Base-by-base conservation (phyloP, 1,140 invertebrate genomes). In the Holcopasites calliopsidis region DNA sequence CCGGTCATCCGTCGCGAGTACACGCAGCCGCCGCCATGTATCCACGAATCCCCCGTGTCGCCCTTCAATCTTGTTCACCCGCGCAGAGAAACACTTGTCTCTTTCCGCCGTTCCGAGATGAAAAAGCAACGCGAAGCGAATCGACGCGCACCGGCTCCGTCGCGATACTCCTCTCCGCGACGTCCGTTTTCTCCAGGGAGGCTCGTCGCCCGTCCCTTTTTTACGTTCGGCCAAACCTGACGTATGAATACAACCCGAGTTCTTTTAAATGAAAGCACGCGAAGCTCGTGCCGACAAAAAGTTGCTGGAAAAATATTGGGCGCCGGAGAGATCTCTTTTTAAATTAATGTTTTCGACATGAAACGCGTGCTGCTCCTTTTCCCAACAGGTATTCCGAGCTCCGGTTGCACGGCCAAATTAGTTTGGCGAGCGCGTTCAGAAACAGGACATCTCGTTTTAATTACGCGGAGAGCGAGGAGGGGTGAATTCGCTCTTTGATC, bases 321-420 rank as follows among this genome's bases (percentile, higher is more conserved):
- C n/a, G n/a, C n/a, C n/a, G n/a, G n/a, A 28, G 23, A 2, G 0
- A 38, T 10, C 4, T 10, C 2, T 2, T 28, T 16, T 50, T 23
- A 42, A 73, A 64, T 42, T 54, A 64, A 64, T 64, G 49, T 62
- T 72, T 52, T n/a, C 42, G 31, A 38, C 21, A 11, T n/a, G 35
- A 49, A 58, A 31, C 8, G 21, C 7, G 2, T 1, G 40, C 5
- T 1, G 0, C 18, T 16, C 44, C 58, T 72, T 52, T 42, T 33
- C 10, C 11, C 18, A 11, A 16, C 16, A 13, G 31, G 3, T 52
- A 52, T n/a, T n/a, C n/a, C n/a, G n/a, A n/a, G 10, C 26, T 2
- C 0, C 16, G 4, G 16, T 44, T 44, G 40, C 58, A 13, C n/a
- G 26, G 21, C 16, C 3, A 65, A 65, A 73, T 64, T 73, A 64